Evolutionary conservation across 2,797 vertebrate genomes (phyloP).

Genomic region (Rousettus madagascariensis): DNA sequence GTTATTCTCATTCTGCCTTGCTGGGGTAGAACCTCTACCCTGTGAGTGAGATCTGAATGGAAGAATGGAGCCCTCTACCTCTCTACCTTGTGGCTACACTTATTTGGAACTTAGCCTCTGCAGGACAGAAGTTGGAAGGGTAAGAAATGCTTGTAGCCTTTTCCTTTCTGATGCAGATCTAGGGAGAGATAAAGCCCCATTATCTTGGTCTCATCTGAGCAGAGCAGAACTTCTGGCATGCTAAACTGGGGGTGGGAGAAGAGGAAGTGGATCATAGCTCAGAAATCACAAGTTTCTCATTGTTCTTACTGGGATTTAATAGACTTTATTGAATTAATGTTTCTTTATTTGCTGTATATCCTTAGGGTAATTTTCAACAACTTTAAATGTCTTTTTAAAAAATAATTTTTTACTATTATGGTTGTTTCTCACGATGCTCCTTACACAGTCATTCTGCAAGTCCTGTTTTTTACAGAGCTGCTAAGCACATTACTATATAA

Average conservation of each 20-base stretch:
- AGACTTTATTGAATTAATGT: neutral
- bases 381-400: neutral
- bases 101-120: neutral
- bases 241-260: neutral
- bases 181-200: rapidly evolving
- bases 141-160: neutral
- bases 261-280: neutral
- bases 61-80: neutral
- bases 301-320: conserved; percentile 4
- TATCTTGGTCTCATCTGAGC: neutral
- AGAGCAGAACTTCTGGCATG: neutral
- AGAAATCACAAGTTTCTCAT: neutral
- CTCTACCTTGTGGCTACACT: neutral
- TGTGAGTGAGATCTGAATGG: neutral
- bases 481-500: neutral
- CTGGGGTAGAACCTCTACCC: neutral
- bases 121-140: neutral
- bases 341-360: neutral
- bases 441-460: neutral
- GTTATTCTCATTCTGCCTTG: neutral
- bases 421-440: neutral
- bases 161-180: neutral
- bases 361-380: conserved; percentile 18
- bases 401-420: neutral
- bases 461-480: neutral